These are phyloP conservation scores for Latrodectus geometricus DNA, from an alignment of 1,140 invertebrate species.

Conservation along the genomic window DNA sequence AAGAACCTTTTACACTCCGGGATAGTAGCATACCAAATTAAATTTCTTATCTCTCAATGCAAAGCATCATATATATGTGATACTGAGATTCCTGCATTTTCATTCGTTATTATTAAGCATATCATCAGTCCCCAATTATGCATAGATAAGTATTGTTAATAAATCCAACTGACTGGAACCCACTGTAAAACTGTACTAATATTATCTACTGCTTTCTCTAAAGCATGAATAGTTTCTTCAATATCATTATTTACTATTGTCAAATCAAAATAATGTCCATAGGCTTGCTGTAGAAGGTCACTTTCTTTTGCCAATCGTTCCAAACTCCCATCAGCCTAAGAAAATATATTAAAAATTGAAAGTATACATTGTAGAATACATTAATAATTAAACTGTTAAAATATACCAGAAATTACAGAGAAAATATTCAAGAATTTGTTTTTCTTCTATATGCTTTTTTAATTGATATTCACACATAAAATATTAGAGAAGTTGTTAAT, in stretches of 20 bases:
- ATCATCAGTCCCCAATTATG: not conserved
- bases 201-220: conserved; percentile 91
- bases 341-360: no score
- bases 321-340: conserved; percentile 92
- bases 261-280: conserved; percentile 98
- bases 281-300: conserved; percentile 93
- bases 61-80: no score
- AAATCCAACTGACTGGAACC: conserved; percentile 87
- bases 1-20: not conserved
- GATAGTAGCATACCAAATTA: no score
- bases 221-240: no score
- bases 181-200: conserved; percentile 93
- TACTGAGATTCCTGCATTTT: no score
- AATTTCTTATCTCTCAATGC: no score
- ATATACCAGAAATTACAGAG: not conserved
- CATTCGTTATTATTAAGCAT: no score
- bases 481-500: no score
- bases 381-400: not conserved
- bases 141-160: conserved; percentile 75
- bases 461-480: no score
- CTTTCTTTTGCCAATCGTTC: conserved; percentile 97
- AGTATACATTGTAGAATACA: no score
- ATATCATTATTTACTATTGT: conserved; percentile 99
- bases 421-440: not conserved
- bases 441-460: no score